These are phyloP conservation scores for Micropoecilia bifurca DNA, from an alignment of 2,797 vertebrate genomes.

Conservation along the genomic window DNA sequence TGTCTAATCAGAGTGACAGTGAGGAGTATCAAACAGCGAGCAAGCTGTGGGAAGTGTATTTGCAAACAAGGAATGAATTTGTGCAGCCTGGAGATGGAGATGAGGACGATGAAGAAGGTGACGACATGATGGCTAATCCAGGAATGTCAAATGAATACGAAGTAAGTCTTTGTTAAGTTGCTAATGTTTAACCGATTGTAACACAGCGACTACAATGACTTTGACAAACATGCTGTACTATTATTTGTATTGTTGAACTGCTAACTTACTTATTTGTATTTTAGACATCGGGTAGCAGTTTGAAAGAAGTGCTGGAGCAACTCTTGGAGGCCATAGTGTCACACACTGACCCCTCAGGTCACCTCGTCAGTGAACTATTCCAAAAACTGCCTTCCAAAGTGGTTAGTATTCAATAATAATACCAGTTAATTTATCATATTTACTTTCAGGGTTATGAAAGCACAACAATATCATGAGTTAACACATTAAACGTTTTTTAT, in stretches of 20 bases:
- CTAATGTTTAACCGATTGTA: neutral
- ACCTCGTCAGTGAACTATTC: conserved; percentile 94
- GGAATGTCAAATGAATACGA: conserved; percentile 90
- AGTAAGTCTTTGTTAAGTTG: conserved; percentile 38
- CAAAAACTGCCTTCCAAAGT: conserved; percentile 99
- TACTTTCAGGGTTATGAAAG: neutral
- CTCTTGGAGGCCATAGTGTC: conserved; percentile 93
- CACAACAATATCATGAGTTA: neutral
- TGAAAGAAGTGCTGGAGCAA: conserved; percentile 95
- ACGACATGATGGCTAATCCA: conserved; percentile 88
- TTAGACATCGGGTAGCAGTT: conserved; percentile 87
- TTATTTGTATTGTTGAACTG: neutral
- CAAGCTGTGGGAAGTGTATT: conserved; percentile 92
- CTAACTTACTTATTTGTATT: conserved; percentile 14
- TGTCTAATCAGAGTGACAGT: conserved; percentile 83
- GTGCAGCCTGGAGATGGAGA: conserved; percentile 92
- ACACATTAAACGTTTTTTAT: neutral
- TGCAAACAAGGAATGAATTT: conserved; percentile 94
- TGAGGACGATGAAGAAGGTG: conserved; percentile 88
- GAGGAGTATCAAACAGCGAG: conserved; percentile 94
- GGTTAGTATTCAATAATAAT: conserved; percentile 77
- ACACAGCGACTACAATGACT: neutral
- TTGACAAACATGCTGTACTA: neutral
- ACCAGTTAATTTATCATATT: neutral
- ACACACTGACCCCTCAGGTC: conserved; percentile 91